Evolutionary conservation across 2,113 vertebrate genomes (phyloP).

Genomic region (Nettapus auritus): DNA sequence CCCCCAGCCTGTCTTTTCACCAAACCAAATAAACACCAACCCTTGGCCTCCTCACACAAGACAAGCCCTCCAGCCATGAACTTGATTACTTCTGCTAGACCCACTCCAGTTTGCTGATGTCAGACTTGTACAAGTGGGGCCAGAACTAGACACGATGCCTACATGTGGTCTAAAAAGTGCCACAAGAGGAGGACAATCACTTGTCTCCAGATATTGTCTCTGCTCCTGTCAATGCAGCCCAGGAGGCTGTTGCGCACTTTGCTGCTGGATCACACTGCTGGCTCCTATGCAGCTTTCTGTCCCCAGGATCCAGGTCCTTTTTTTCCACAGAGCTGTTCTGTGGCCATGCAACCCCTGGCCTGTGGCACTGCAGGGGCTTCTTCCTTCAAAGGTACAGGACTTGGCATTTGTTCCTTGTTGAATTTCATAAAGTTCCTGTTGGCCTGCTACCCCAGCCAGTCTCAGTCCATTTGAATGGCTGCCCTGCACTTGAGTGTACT

Average conservation of each 20-base stretch:
- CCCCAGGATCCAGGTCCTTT: not conserved
- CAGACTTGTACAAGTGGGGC: not conserved
- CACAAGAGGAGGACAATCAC: not conserved
- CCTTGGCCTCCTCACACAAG: not conserved
- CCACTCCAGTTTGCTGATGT: not conserved
- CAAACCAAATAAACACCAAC: not conserved
- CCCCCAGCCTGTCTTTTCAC: not conserved
- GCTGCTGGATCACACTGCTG: not conserved
- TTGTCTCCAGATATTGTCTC: not conserved
- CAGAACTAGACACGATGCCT: not conserved
- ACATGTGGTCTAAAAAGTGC: not conserved
- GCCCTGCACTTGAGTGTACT: not conserved
- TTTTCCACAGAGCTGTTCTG: not conserved
- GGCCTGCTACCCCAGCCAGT: not conserved
- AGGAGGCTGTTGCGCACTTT: not conserved
- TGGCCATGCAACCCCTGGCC: not conserved
- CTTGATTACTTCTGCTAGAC: not conserved
- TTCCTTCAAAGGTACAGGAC: not conserved
- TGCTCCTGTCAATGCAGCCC: not conserved
- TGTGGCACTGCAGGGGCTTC: not conserved
- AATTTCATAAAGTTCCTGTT: not conserved
- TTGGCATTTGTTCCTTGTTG: not conserved
- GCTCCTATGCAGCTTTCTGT: not conserved
- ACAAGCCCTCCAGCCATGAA: not conserved
- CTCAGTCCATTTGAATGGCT: not conserved